phyloP scores from a whole-genome alignment of 2,888 invertebrate species.

The Eurytoma californica region DNA sequence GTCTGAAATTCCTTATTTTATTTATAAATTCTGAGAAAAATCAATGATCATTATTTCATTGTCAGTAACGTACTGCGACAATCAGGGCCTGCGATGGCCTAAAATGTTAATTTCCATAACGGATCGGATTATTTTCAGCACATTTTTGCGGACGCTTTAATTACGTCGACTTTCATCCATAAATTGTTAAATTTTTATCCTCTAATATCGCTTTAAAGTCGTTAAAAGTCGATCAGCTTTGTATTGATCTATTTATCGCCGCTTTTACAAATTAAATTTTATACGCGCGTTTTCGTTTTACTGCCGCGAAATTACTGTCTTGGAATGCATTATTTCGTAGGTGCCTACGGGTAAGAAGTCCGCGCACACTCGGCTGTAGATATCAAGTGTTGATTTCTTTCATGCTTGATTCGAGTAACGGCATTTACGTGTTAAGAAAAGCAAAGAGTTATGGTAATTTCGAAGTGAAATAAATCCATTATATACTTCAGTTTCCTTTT shows the following conservation, averaged over 20 bases:
- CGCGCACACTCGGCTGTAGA: neutral
- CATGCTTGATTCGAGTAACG: constrained; percentile 8
- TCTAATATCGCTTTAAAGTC: constrained; percentile 3
- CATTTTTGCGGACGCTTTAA: neutral
- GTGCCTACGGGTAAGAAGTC: neutral
- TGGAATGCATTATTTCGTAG: constrained; percentile 13
- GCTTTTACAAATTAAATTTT: constrained; percentile 38
- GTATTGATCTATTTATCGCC: constrained; percentile 23
- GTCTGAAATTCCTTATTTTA: too few relatives aligned
- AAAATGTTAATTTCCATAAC: neutral
- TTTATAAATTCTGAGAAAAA: too few relatives aligned
- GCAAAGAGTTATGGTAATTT: neutral
- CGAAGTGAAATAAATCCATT: neutral
- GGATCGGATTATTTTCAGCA: neutral
- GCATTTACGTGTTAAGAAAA: constrained; percentile 1
- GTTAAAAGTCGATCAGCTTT: constrained; percentile 15
- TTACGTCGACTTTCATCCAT: neutral
- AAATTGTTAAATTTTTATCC: neutral
- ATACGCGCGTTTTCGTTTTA: constrained; percentile 33
- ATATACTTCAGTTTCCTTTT: neutral
- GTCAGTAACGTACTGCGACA: too few relatives aligned
- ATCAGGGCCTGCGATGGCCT: too few relatives aligned
- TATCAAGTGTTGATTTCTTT: constrained; percentile 26
- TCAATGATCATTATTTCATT: too few relatives aligned
- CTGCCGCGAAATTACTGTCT: constrained; percentile 23